phyloP scores from a whole-genome alignment of 2,797 vertebrate genomes.

The Syngnathus acus region DNA sequence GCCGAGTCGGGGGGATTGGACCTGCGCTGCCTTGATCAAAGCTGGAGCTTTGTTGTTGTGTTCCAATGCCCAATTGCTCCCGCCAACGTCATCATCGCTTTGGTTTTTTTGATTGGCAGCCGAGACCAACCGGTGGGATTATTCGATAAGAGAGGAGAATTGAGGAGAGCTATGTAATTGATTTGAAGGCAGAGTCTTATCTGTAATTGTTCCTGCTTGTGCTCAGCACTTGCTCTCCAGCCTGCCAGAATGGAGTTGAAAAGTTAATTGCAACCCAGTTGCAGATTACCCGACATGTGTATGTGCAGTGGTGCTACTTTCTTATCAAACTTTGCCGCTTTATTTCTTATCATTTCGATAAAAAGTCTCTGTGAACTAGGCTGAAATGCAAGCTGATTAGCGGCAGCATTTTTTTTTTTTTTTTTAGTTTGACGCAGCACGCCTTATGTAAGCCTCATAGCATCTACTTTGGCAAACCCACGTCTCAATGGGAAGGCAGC shows the following conservation, averaged over 20 bases:
- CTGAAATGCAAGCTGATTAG: slow-evolving; percentile 22
- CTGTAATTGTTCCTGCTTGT: slow-evolving; percentile 9
- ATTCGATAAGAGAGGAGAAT: slow-evolving; percentile 5
- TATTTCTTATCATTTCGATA: too few relatives aligned
- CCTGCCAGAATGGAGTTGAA: slow-evolving; percentile 4
- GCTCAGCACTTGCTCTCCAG: slow-evolving; percentile 7
- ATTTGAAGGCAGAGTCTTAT: slow-evolving; percentile 27
- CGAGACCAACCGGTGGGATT: slow-evolving; percentile 7
- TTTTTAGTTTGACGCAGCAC: slow-evolving; percentile 25
- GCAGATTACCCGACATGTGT: background rate
- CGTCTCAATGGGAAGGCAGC: slow-evolving; percentile 29
- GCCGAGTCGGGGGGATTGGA: slow-evolving; percentile 18
- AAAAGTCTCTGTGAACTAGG: slow-evolving; percentile 3
- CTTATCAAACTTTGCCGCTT: too few relatives aligned
- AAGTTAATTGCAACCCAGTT: background rate
- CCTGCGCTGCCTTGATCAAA: background rate
- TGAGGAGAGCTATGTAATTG: slow-evolving; percentile 31
- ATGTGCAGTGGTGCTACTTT: too few relatives aligned
- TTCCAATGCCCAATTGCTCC: background rate
- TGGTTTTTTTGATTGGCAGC: background rate
- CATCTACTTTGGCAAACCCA: slow-evolving; percentile 41
- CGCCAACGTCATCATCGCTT: slow-evolving; percentile 1
- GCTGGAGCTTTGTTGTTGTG: background rate
- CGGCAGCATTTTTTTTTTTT: slow-evolving; percentile 18
- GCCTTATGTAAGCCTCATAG: slow-evolving; percentile 48